These are phyloP conservation scores for Rhinolophus ferrumequinum DNA, from an alignment of 2,113 vertebrate species.

Conservation along the genomic window DNA sequence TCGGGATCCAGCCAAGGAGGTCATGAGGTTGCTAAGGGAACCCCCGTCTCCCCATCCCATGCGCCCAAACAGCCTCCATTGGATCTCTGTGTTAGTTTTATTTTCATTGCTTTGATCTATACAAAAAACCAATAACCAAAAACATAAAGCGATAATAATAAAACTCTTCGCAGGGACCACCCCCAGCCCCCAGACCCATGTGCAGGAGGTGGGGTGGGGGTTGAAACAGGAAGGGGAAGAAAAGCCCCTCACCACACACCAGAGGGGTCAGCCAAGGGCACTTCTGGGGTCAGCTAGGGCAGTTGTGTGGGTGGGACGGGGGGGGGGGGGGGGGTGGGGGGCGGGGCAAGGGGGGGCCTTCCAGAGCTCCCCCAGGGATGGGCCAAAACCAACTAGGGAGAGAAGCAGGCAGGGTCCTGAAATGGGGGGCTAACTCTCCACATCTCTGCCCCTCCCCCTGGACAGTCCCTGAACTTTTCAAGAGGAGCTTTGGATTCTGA, in stretches of 20 bases:
- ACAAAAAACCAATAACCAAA: slow-evolving; percentile 86
- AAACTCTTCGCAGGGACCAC: slow-evolving; percentile 79
- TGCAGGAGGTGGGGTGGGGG: slow-evolving; percentile 66
- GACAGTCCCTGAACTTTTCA: slow-evolving; percentile 37
- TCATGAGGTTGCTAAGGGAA: background rate
- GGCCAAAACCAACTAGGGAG: background rate
- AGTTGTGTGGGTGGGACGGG: background rate
- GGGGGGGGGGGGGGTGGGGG: background rate
- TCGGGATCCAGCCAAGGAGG: background rate
- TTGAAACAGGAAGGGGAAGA: slow-evolving; percentile 61
- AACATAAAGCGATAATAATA: slow-evolving; percentile 85
- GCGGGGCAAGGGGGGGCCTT: slow-evolving; percentile 41
- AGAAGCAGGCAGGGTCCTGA: background rate
- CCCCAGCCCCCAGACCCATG: background rate
- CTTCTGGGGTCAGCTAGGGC: slow-evolving; percentile 74
- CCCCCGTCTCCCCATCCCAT: no score
- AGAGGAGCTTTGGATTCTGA: slow-evolving; percentile 45
- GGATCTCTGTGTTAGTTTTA: slow-evolving; percentile 83
- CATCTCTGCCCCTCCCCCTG: background rate
- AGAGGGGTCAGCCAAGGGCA: slow-evolving; percentile 83
- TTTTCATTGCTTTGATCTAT: slow-evolving; percentile 89
- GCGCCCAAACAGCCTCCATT: background rate
- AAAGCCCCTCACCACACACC: slow-evolving; percentile 86
- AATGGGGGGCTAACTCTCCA: background rate
- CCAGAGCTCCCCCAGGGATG: background rate